Evolutionary conservation across 1,140 invertebrate genomes (phyloP), one percentile per base, ranked within the genome.

Genomic region (Drosophila busckii): DNA sequence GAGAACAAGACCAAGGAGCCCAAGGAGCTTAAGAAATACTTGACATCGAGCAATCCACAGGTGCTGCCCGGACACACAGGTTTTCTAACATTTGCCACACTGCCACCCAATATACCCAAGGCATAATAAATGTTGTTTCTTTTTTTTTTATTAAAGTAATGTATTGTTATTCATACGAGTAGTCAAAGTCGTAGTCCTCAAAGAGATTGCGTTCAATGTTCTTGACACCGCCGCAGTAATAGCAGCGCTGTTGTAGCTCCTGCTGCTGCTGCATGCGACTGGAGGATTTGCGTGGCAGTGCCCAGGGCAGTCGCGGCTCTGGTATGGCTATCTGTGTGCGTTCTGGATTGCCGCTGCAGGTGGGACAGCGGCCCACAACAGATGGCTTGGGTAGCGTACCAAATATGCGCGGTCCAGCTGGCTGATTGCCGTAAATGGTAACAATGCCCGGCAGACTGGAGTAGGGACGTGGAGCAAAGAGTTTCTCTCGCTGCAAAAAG

Each of bases 11-110:
- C 82, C 2, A 60, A 60, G 26, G 56, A 60, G 13, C 59, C 80
- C 56, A 64, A 88, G 88, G 88, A 90, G 40, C 82, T 88, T 56
- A 86, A 87, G 31, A 91, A 90, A 82, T 92, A 93, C 66, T 88
- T 93, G 26, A 93, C 94, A 22, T 92, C 91, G 0, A 87, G 92
- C 3, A 92, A 93, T 56, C 91, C 93, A 15, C 64, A 89, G 48
- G 90, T 90, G 53, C 91, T 92, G 84, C 93, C 96, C 6, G 97
- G 97, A 0, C 97, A 99, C 88, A 98, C 97, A 16, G 97, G 97
- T 4, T 99, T 95, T 89, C 90, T 98, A 22, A 98, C 97, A 13
- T 95, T 97, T 87, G 96, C 96, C 3, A 94, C 95, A 2, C 88
- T 95, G 42, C 93, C 94, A 15, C 93, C 93, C 1, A 55, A 87